These are phyloP conservation scores for Clangula hyemalis DNA, from an alignment of 2,797 vertebrate genomes.

Conservation along the genomic window DNA sequence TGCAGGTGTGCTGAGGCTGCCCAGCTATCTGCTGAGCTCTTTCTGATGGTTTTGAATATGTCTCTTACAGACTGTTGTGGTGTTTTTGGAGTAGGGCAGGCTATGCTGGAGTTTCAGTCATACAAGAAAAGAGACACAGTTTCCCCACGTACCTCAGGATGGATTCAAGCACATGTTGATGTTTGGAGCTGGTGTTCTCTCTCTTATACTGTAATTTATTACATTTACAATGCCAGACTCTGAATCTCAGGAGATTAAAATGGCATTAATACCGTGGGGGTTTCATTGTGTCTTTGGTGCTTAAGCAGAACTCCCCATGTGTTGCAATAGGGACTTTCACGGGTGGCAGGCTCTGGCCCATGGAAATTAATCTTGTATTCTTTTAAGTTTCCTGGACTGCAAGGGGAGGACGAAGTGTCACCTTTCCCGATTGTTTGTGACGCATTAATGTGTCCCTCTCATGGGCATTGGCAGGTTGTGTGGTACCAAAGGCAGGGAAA, in stretches of 20 bases:
- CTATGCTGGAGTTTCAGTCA: background rate
- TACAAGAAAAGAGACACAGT: background rate
- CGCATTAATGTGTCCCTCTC: conserved; percentile 10
- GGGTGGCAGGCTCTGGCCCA: background rate
- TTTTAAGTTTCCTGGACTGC: conserved; percentile 60
- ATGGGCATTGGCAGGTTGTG: conserved; percentile 63
- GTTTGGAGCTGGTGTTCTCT: background rate
- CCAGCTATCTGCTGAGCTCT: background rate
- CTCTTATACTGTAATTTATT: conserved; percentile 48
- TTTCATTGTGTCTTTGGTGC: background rate
- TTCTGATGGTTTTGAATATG: background rate
- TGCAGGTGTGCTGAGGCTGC: background rate
- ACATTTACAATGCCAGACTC: conserved; percentile 18
- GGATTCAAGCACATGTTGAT: background rate
- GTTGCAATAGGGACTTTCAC: background rate
- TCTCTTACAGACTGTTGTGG: background rate
- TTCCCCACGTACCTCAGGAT: background rate
- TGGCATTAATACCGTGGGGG: background rate
- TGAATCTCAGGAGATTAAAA: background rate
- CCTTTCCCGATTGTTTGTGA: conserved; percentile 7
- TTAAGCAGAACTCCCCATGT: conserved; percentile 17
- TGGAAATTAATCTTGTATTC: conserved; percentile 62
- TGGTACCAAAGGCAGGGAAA: conserved; percentile 52
- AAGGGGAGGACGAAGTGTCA: conserved; percentile 41
- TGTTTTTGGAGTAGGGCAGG: background rate